Evolutionary conservation across 2,888 invertebrate genomes (phyloP).

Genomic region (Eudemis profundana): DNA sequence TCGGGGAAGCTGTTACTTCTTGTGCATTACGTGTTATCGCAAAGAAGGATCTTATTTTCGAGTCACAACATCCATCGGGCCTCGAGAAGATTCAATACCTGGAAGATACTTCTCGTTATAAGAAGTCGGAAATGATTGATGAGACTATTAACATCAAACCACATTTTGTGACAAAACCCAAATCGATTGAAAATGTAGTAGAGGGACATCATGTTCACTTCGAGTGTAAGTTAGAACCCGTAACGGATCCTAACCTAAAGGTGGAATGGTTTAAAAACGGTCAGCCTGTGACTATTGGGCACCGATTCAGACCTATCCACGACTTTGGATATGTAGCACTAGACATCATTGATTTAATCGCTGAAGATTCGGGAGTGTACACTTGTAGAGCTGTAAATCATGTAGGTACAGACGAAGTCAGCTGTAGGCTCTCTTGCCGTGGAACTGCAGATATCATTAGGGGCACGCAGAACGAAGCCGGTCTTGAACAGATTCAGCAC

Average conservation of each 20-base stretch:
- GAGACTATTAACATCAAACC: slow-evolving; percentile 94
- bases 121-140: slow-evolving; percentile 92
- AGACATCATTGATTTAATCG: slow-evolving; percentile 97
- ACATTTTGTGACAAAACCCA: slow-evolving; percentile 93
- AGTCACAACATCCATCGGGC: slow-evolving; percentile 96
- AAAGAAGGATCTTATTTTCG: slow-evolving; percentile 94
- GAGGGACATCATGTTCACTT: slow-evolving; percentile 98
- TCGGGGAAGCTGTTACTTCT: slow-evolving; percentile 97
- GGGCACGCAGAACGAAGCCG: slow-evolving; percentile 94
- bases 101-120: slow-evolving; percentile 94
- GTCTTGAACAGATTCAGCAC: slow-evolving; percentile 95
- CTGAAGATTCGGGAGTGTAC: slow-evolving; percentile 97
- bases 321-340: slow-evolving; percentile 99
- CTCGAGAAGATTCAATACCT: slow-evolving; percentile 96
- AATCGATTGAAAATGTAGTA: slow-evolving; percentile 92
- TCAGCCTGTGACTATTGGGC: slow-evolving; percentile 96
- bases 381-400: slow-evolving; percentile 97
- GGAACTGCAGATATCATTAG: slow-evolving; percentile 93
- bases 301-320: slow-evolving; percentile 97
- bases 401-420: slow-evolving; percentile 94
- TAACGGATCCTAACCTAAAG: slow-evolving; percentile 97
- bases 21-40: slow-evolving; percentile 95
- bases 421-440: slow-evolving; percentile 89
- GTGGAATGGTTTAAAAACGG: slow-evolving; percentile 99
- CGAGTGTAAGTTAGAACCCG: slow-evolving; percentile 98